Evolutionary conservation across 2,888 invertebrate genomes (phyloP).

Genomic region (Pristionchus fissidentatus): DNA sequence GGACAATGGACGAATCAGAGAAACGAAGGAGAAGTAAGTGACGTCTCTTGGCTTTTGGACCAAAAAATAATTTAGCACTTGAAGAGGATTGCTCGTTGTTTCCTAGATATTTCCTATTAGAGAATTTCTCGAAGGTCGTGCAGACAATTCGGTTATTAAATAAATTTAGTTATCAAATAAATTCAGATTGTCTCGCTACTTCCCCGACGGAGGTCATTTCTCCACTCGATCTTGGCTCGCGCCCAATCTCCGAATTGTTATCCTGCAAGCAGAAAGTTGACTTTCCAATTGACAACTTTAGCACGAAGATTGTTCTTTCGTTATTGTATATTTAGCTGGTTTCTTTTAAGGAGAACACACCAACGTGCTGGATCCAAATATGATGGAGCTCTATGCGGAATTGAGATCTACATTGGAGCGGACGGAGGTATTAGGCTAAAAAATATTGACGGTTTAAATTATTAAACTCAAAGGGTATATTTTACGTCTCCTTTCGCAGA

Average conservation of each 20-base stretch:
- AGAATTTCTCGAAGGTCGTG: too few species aligned
- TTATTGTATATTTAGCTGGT: not conserved
- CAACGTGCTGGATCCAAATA: not conserved
- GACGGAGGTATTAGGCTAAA: not conserved
- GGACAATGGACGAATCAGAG: slow-evolving; percentile 4
- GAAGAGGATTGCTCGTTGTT: too few species aligned
- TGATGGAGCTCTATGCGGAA: not conserved
- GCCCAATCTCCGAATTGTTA: slow-evolving; percentile 31
- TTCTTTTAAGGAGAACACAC: not conserved
- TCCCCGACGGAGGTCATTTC: slow-evolving; percentile 45
- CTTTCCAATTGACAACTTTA: not conserved
- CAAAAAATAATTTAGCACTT: not conserved
- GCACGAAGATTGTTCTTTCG: not conserved
- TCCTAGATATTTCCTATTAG: too few species aligned
- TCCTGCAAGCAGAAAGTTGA: slow-evolving; percentile 12
- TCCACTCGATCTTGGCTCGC: slow-evolving; percentile 27
- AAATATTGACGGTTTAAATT: not conserved
- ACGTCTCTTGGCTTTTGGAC: not conserved
- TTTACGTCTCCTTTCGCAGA: not conserved
- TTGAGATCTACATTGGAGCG: not conserved
- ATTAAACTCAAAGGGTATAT: not conserved
- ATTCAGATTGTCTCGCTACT: slow-evolving; percentile 16
- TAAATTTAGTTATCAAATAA: not conserved
- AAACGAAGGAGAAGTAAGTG: slow-evolving; percentile 16
- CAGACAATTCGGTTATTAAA: too few species aligned